phyloP scores from a whole-genome alignment of 2,888 invertebrate genomes.

The Dicyrtoma fusca region DNA sequence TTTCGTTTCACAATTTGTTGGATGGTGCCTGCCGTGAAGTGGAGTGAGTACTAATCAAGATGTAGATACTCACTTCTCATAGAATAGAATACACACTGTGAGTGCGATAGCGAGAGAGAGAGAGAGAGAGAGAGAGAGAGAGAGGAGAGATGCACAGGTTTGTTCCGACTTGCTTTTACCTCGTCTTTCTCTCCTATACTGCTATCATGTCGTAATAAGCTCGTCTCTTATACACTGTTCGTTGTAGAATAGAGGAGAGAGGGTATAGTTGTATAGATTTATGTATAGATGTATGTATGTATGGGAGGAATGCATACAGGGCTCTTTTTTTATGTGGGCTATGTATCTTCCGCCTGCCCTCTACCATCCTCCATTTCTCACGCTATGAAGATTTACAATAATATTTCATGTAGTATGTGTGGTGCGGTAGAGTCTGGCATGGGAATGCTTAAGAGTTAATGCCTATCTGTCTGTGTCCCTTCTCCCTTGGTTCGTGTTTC shows the following conservation, averaged over 20 bases:
- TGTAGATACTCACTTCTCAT: background rate
- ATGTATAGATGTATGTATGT: too few relatives aligned
- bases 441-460: too few relatives aligned
- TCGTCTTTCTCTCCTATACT: constrained; percentile 16
- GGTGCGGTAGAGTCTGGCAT: too few relatives aligned
- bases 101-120: background rate
- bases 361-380: too few relatives aligned
- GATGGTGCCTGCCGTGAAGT: background rate
- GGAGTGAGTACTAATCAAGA: constrained; percentile 17
- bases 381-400: too few relatives aligned
- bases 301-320: background rate
- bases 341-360: background rate
- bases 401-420: too few relatives aligned
- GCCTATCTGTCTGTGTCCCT: too few relatives aligned
- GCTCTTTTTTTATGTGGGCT: background rate
- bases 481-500: background rate
- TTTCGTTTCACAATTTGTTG: background rate
- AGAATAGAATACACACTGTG: background rate
- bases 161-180: background rate
- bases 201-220: constrained; percentile 17
- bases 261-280: too few relatives aligned
- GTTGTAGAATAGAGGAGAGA: background rate
- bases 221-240: constrained; percentile 11
- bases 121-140: constrained; percentile 1
- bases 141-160: background rate